A percentile compares a stretch with the other conserved stretches of the same genome.
These are phyloP conservation scores for Thalassarche chlororhynchos DNA, from an alignment of 2,113 vertebrate species.

Conservation along the genomic window DNA sequence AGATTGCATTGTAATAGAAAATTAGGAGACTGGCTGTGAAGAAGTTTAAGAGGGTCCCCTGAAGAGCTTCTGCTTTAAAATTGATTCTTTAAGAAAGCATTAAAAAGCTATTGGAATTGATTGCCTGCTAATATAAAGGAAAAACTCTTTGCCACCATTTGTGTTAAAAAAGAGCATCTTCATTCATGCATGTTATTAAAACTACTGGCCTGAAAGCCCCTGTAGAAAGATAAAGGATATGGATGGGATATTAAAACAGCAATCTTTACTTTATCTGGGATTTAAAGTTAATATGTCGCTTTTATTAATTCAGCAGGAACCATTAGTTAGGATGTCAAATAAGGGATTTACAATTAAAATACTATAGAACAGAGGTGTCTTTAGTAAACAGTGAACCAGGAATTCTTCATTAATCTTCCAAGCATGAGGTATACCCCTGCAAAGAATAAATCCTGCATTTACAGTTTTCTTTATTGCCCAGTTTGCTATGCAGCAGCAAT, in stretches of 20 bases:
- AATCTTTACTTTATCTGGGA: conserved; percentile 82
- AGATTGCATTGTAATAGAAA: conserved; percentile 85
- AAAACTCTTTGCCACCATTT: conserved; percentile 82
- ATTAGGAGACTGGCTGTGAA: conserved; percentile 81
- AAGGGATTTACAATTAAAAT: conserved; percentile 79
- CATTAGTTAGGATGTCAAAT: conserved; percentile 83
- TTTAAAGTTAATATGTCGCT: conserved; percentile 81
- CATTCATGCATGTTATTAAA: conserved; percentile 95
- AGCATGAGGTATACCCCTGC: conserved; percentile 44
- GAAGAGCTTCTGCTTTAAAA: conserved; percentile 85
- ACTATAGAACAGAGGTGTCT: conserved; percentile 66
- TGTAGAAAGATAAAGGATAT: conserved; percentile 84
- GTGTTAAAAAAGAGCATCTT: conserved; percentile 83
- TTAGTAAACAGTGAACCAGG: conserved; percentile 75
- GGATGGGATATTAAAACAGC: conserved; percentile 81
- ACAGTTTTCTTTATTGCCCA: conserved; percentile 63
- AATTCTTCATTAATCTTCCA: conserved; percentile 79
- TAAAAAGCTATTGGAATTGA: conserved; percentile 91
- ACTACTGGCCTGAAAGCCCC: conserved; percentile 84
- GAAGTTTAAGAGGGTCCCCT: conserved; percentile 82
- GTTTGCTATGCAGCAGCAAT: conserved; percentile 49
- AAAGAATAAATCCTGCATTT: conserved; percentile 63
- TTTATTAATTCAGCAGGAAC: conserved; percentile 79
- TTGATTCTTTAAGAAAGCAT: conserved; percentile 87
- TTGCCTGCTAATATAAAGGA: conserved; percentile 88